A percentile compares a stretch with the other conserved stretches of the same genome.
phyloP scores from a whole-genome alignment of 1,140 invertebrate species.

The Saccostrea echinata region DNA sequence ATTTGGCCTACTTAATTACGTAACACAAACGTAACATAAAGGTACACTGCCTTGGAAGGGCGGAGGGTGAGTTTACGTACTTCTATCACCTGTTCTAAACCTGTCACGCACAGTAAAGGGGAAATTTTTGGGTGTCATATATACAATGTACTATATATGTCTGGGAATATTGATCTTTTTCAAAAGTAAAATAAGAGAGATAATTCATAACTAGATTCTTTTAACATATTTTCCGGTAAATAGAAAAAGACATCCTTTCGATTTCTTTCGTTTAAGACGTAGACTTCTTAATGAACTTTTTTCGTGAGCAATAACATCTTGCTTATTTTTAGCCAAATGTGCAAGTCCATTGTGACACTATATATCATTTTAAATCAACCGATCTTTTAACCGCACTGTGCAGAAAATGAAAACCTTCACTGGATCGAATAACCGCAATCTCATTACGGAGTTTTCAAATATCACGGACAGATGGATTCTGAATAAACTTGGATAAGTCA shows the following conservation, averaged over 20 bases:
- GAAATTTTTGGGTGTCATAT: background rate
- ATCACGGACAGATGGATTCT: background rate
- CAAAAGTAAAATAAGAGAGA: no score
- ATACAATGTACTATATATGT: background rate
- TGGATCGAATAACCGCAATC: background rate
- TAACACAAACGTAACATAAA: background rate
- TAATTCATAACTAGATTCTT: no score
- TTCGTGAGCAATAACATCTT: background rate
- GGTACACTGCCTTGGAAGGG: background rate
- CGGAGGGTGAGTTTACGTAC: background rate
- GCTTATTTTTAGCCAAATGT: no score
- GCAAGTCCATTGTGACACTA: background rate
- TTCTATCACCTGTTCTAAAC: background rate
- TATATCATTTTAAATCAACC: background rate
- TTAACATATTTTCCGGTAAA: no score
- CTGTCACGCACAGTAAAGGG: background rate
- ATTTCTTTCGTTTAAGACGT: no score
- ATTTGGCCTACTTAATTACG: constrained; percentile 5
- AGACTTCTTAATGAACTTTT: background rate
- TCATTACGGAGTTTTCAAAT: background rate
- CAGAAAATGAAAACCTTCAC: constrained; percentile 1
- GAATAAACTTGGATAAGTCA: constrained; percentile 13
- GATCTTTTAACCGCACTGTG: background rate
- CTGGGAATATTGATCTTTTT: no score
- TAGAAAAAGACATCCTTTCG: no score